Conservation (phyloP, 2,888 invertebrate species). For the Drosophila peninsularis region DNA sequence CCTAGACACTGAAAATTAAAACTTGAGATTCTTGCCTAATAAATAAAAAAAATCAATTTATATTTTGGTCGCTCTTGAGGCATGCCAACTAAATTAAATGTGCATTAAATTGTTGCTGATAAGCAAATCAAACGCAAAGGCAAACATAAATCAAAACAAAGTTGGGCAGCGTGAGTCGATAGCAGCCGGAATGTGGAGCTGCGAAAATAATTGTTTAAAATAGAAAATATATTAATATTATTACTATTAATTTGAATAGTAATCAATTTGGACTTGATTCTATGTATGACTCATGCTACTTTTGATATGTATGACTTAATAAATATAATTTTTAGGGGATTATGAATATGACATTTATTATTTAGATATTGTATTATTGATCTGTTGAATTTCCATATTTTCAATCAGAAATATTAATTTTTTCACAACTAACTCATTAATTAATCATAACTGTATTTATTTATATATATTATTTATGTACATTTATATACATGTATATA, state of each 20-base stretch:
- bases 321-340: too few relatives aligned
- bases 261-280: too few relatives aligned
- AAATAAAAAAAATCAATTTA: constrained; percentile 12
- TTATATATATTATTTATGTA: too few relatives aligned
- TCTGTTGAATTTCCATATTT: not conserved
- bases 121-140: constrained; percentile 17
- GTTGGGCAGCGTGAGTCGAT: not conserved
- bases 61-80: constrained; percentile 11
- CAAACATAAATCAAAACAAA: constrained; percentile 25
- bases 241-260: too few relatives aligned
- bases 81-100: constrained; percentile 54
- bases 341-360: too few relatives aligned
- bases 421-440: too few relatives aligned
- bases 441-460: too few relatives aligned
- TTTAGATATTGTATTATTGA: too few relatives aligned
- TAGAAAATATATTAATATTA: not conserved
- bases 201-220: not conserved
- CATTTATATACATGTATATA: too few relatives aligned
- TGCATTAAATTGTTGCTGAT: constrained; percentile 54
- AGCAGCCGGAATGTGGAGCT: constrained; percentile 1
- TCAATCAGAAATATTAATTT: too few relatives aligned
- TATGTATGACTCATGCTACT: too few relatives aligned
- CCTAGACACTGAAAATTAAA: constrained; percentile 27
- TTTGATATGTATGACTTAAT: too few relatives aligned
- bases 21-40: constrained; percentile 13